Conservation (phyloP, 1,140 invertebrate species). For the Araneus ventricosus region DNA sequence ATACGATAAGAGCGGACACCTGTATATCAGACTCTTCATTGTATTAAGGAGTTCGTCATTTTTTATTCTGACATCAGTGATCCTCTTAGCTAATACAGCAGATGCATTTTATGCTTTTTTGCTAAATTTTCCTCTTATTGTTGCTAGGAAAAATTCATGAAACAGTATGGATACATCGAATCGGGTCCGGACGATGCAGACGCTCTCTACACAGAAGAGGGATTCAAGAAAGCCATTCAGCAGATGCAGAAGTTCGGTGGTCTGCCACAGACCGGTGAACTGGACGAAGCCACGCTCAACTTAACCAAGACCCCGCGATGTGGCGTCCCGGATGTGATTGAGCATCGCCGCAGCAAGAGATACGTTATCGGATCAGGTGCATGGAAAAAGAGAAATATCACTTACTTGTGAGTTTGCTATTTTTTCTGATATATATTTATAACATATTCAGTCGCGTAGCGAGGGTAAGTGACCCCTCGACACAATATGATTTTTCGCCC, state of each 20-base stretch:
- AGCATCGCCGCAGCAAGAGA: constrained; percentile 84
- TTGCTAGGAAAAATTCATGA: constrained; percentile 73
- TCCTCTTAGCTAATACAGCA: no score
- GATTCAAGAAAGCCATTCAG: constrained; percentile 89
- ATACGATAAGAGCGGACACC: no score
- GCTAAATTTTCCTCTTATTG: no score
- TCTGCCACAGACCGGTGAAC: constrained; percentile 89
- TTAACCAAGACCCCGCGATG: constrained; percentile 90
- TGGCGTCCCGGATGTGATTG: constrained; percentile 89
- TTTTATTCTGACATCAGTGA: no score
- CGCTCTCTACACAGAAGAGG: constrained; percentile 86
- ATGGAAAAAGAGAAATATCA: constrained; percentile 92
- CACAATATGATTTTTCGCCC: no score
- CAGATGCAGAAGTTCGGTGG: constrained; percentile 90
- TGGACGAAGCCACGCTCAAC: constrained; percentile 88
- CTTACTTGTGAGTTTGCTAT: constrained; percentile 89
- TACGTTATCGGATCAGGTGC: constrained; percentile 90
- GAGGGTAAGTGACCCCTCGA: no score
- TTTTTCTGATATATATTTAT: neutral
- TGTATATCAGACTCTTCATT: no score
- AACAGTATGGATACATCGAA: constrained; percentile 69
- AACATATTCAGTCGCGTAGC: no score
- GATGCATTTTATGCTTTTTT: no score
- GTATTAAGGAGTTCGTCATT: no score
- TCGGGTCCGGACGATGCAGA: constrained; percentile 79